A percentile compares a stretch with the other conserved stretches of the same genome.
phyloP scores from a whole-genome alignment of 2,888 invertebrate species.

The Lochmaea capreae region DNA sequence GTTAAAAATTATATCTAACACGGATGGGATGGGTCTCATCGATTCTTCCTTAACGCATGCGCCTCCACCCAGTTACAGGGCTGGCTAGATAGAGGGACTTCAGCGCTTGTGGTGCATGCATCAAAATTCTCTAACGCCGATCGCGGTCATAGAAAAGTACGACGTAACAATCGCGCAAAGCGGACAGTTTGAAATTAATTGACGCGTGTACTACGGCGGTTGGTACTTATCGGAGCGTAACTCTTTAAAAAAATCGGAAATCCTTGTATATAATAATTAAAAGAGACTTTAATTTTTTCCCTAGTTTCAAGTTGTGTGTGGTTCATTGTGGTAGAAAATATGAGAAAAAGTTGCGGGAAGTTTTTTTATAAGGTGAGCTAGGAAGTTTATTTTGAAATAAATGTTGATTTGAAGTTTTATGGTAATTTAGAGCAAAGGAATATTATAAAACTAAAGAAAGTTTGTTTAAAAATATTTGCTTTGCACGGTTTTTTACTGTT shows the following conservation, averaged over 20 bases:
- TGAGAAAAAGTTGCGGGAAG: conserved; percentile 39
- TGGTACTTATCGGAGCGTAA: neutral
- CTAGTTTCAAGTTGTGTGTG: conserved; percentile 17
- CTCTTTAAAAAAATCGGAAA: neutral
- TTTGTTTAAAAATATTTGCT: neutral
- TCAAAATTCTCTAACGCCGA: conserved; percentile 36
- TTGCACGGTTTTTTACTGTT: too few species aligned
- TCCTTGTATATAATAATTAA: neutral
- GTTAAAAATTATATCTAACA: conserved; percentile 48
- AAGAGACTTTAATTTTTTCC: neutral
- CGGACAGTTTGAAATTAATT: conserved; percentile 36
- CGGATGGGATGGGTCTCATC: conserved; percentile 64
- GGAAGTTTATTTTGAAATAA: conserved; percentile 3
- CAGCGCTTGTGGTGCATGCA: conserved; percentile 32
- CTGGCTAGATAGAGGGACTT: conserved; percentile 49
- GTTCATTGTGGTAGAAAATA: conserved; percentile 27
- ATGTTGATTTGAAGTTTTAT: neutral
- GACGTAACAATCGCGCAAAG: conserved; percentile 41
- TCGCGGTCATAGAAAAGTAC: conserved; percentile 21
- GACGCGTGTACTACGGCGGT: conserved; percentile 15
- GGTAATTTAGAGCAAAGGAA: neutral
- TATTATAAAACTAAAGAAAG: neutral
- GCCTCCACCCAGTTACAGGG: conserved; percentile 54
- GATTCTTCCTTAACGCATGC: conserved; percentile 62
- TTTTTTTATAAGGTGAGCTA: conserved; percentile 46